These are phyloP conservation scores for Brachionus rotundiformis DNA, from an alignment of 1,140 invertebrate genomes.

Conservation along the genomic window DNA sequence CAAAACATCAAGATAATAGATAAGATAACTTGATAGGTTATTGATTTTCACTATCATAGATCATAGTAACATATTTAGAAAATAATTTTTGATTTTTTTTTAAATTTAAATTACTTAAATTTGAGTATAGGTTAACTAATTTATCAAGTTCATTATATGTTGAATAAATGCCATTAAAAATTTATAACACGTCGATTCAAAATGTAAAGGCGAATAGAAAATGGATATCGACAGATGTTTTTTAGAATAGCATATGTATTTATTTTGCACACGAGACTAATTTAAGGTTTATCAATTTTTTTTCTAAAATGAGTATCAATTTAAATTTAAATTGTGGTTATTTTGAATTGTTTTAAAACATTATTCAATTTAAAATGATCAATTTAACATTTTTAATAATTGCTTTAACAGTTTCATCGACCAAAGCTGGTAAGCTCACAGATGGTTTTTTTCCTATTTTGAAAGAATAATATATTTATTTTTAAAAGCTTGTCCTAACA, in stretches of 20 bases:
- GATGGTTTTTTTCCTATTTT: not conserved
- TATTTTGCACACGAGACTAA: not conserved
- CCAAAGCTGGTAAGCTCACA: slow-evolving; percentile 13
- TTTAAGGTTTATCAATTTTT: not conserved
- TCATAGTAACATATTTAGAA: no score
- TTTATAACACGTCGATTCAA: not conserved
- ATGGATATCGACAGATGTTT: not conserved
- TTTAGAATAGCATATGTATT: not conserved
- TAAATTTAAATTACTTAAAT: no score
- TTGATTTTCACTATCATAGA: no score
- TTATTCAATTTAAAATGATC: not conserved
- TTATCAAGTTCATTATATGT: no score
- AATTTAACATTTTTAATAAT: not conserved
- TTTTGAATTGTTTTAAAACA: not conserved
- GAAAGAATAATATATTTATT: not conserved
- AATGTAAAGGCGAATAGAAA: not conserved
- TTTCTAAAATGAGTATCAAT: not conserved
- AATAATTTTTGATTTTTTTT: no score
- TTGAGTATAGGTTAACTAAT: no score
- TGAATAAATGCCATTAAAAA: not conserved
- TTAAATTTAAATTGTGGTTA: not conserved
- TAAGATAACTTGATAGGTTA: no score
- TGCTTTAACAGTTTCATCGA: not conserved
- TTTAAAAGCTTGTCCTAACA: slow-evolving; percentile 44
- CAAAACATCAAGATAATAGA: no score